phyloP scores from a whole-genome alignment of 2,888 invertebrate genomes.

The Elysia crispata region DNA sequence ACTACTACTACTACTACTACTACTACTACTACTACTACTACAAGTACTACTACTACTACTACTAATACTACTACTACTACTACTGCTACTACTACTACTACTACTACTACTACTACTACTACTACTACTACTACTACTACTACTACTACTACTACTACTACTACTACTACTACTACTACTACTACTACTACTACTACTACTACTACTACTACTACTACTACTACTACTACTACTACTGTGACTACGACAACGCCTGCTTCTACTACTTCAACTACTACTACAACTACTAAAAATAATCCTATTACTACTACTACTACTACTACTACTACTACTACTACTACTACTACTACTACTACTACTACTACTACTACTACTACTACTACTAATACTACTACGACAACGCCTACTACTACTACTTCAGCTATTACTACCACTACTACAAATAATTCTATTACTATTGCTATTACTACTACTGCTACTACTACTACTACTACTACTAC shows the following conservation, averaged over 20 bases:
- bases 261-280: slow-evolving; percentile 36
- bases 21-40: slow-evolving; percentile 35
- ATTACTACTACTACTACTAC: too few species aligned
- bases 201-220: slow-evolving; percentile 35
- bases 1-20: slow-evolving; percentile 29
- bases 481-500: not conserved
- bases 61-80: too few species aligned
- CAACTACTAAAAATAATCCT: too few species aligned
- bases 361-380: too few species aligned
- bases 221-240: too few species aligned
- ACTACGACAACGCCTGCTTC: too few species aligned
- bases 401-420: not conserved
- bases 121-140: slow-evolving; percentile 19
- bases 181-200: slow-evolving; percentile 33
- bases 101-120: slow-evolving; percentile 2
- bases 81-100: slow-evolving; percentile 27
- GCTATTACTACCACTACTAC: too few species aligned
- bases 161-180: slow-evolving; percentile 38
- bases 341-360: not conserved
- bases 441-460: not conserved
- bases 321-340: slow-evolving; percentile 23
- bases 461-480: slow-evolving; percentile 9
- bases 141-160: slow-evolving; percentile 36
- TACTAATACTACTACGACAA: too few species aligned
- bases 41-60: too few species aligned